Percentiles rank a stretch among this genome's conserved stretches.
Conservation (phyloP, 2,113 vertebrate species). For the Hiodon tergisus region DNA sequence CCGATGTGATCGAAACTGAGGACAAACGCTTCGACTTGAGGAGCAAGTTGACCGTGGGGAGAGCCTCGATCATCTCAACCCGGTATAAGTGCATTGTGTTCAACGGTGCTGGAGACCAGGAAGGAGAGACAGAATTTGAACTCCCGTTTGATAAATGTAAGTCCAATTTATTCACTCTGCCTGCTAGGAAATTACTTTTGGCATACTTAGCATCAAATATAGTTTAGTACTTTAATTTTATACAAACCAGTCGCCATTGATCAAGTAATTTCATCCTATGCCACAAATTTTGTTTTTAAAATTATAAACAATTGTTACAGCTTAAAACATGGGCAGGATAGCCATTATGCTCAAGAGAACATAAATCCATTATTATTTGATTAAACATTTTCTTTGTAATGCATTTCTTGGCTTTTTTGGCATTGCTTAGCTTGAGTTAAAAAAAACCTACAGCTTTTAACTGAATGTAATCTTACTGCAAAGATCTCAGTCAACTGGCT, state of each 20-base stretch:
- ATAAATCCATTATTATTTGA: too few relatives aligned
- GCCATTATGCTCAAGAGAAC: too few relatives aligned
- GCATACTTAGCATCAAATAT: neutral
- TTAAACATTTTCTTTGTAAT: too few relatives aligned
- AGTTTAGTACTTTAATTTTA: too few relatives aligned
- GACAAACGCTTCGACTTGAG: slow-evolving; percentile 39
- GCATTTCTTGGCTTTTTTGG: too few relatives aligned
- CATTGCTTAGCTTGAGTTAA: too few relatives aligned
- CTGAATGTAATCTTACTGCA: neutral
- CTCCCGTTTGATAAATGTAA: neutral
- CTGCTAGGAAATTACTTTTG: neutral
- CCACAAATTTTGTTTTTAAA: too few relatives aligned
- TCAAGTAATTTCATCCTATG: too few relatives aligned
- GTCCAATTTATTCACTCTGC: neutral
- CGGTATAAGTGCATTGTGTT: slow-evolving; percentile 41
- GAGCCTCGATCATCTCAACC: rapidly evolving
- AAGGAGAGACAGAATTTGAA: neutral
- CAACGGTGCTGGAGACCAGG: slow-evolving; percentile 27
- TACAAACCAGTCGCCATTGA: neutral
- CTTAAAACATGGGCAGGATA: too few relatives aligned
- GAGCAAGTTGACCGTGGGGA: slow-evolving; percentile 27
- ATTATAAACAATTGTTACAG: too few relatives aligned
- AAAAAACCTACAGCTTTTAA: neutral
- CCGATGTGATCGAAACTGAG: rapidly evolving
- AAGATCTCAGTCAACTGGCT: neutral